phyloP scores from a whole-genome alignment of 2,113 vertebrate species.

The Pluvialis apricaria region DNA sequence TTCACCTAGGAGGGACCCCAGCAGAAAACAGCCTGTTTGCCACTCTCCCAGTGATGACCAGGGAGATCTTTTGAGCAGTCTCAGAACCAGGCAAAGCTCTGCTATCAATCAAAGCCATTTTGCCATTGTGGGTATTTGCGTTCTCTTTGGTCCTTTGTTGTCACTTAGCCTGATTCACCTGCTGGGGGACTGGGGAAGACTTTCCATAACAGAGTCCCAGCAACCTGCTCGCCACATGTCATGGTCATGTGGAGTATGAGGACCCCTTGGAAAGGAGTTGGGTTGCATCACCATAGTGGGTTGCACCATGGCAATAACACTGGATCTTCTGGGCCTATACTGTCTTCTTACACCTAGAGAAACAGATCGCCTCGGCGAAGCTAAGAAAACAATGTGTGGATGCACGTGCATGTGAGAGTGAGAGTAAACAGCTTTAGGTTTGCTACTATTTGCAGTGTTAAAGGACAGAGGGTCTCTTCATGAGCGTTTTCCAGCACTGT shows the following conservation, averaged over 20 bases:
- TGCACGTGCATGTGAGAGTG: accelerated
- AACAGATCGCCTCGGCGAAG: background rate
- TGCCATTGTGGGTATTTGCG: accelerated
- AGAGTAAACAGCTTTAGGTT: background rate
- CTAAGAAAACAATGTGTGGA: background rate
- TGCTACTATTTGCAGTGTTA: background rate
- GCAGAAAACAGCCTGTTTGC: background rate
- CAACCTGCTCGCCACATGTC: accelerated
- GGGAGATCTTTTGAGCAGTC: background rate
- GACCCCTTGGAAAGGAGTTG: background rate
- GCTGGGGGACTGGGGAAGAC: background rate
- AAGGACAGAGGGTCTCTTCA: background rate
- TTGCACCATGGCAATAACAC: background rate
- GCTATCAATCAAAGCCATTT: background rate
- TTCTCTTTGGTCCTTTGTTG: background rate
- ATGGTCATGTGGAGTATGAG: background rate
- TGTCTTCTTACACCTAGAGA: background rate
- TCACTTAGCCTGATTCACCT: background rate
- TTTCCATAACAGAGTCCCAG: background rate
- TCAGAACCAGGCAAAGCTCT: background rate
- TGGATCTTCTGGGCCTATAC: background rate
- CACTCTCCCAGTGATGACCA: background rate
- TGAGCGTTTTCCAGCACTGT: background rate
- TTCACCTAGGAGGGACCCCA: background rate
- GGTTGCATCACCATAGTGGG: background rate